A percentile compares a stretch with the other conserved stretches of the same genome.
These are phyloP conservation scores for Adrianichthys oophorus DNA, from an alignment of 2,797 vertebrate genomes.

Conservation along the genomic window DNA sequence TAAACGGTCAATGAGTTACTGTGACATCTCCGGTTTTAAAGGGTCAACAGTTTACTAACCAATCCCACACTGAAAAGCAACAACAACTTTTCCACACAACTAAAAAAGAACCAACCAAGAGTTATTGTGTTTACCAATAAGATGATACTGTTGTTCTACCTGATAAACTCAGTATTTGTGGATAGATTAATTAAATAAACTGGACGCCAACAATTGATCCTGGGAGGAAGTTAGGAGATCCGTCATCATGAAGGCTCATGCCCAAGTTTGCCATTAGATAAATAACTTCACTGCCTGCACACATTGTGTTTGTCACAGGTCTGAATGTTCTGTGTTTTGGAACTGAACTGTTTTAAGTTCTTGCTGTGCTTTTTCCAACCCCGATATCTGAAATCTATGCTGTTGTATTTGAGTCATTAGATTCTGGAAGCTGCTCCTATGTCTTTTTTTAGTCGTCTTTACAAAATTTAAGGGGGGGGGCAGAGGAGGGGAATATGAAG, in stretches of 20 bases:
- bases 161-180: constrained; percentile 35
- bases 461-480: not conserved
- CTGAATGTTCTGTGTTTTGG: not conserved
- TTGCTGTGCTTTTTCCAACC: not conserved
- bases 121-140: too few species aligned
- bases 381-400: constrained; percentile 4
- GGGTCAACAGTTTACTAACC: too few species aligned
- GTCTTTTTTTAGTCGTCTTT: not conserved
- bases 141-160: too few species aligned
- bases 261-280: constrained; percentile 59
- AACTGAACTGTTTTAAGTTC: not conserved
- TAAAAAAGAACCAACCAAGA: too few species aligned
- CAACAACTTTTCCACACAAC: too few species aligned
- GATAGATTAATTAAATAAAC: constrained; percentile 68
- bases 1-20: too few species aligned
- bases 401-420: not conserved
- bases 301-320: not conserved
- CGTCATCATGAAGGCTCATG: constrained; percentile 73
- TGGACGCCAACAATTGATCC: constrained; percentile 65
- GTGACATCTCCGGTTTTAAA: too few species aligned
- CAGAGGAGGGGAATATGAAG: not conserved
- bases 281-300: constrained; percentile 46
- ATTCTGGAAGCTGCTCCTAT: constrained; percentile 1
- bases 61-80: too few species aligned
- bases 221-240: constrained; percentile 58